These are phyloP conservation scores for Pundamilia nyererei DNA, from an alignment of 2,113 vertebrate genomes.

Conservation along the genomic window DNA sequence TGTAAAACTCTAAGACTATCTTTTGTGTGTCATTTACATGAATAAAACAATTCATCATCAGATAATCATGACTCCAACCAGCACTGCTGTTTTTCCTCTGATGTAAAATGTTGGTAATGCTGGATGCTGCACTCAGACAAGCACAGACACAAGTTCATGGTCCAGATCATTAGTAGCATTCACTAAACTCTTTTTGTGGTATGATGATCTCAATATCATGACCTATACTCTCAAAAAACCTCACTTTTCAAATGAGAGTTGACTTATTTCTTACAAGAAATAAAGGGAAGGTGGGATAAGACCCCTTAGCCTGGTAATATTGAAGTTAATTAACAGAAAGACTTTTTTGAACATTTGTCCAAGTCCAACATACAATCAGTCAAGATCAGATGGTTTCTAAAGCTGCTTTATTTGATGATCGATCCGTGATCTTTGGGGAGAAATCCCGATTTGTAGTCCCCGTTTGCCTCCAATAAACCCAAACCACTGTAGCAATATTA, in stretches of 20 bases:
- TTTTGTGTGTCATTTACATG: neutral
- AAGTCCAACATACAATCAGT: neutral
- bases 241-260: neutral
- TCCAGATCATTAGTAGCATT: neutral
- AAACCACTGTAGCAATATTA: neutral
- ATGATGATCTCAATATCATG: neutral
- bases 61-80: neutral
- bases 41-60: neutral
- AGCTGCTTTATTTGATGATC: neutral
- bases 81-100: neutral
- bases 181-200: neutral
- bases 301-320: neutral
- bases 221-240: neutral
- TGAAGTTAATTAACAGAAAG: neutral
- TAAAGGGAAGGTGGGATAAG: neutral
- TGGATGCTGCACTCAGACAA: neutral
- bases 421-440: neutral
- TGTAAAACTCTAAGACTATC: neutral
- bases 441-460: neutral
- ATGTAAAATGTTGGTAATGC: neutral
- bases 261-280: neutral
- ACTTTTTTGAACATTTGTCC: neutral
- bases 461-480: neutral
- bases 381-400: neutral
- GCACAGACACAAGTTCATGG: neutral